Conservation (phyloP, 2,888 invertebrate genomes). For the Parapristionchus giblindavisi region DNA sequence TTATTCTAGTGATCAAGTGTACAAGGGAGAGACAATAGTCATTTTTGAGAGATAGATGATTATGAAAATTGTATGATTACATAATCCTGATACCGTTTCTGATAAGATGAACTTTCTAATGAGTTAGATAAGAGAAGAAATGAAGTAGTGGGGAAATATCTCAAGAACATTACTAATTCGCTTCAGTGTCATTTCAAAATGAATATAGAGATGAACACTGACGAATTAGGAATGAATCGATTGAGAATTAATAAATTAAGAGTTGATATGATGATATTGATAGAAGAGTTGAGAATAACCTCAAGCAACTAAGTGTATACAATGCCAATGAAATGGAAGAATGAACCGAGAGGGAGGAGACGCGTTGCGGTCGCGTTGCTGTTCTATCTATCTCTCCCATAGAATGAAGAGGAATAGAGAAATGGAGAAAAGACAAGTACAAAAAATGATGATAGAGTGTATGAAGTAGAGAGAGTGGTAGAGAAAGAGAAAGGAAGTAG, state of each 20-base stretch:
- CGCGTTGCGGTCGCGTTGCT: slow-evolving; percentile 21
- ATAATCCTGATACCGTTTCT: too few relatives aligned
- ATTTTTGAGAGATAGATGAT: too few relatives aligned
- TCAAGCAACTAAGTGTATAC: background rate
- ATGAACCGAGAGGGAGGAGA: background rate
- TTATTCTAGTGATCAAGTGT: too few relatives aligned
- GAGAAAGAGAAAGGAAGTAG: background rate
- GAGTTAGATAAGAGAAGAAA: background rate
- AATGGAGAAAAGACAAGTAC: background rate
- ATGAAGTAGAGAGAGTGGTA: background rate
- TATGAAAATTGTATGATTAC: too few relatives aligned
- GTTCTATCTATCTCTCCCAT: background rate
- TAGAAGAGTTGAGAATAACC: background rate
- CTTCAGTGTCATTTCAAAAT: slow-evolving; percentile 26
- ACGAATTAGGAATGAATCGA: slow-evolving; percentile 5
- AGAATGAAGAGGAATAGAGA: slow-evolving; percentile 8
- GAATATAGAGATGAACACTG: slow-evolving; percentile 14
- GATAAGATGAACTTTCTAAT: background rate
- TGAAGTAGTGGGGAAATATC: background rate
- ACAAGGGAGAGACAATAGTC: too few relatives aligned
- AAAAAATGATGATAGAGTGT: slow-evolving; percentile 20
- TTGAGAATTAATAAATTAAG: slow-evolving; percentile 5
- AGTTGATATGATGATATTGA: background rate
- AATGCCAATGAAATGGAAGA: background rate
- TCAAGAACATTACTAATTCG: background rate